A percentile compares a stretch with the other conserved stretches of the same genome.
These are phyloP conservation scores for Hippocampus guttulatus DNA, from an alignment of 2,113 vertebrate species.

Conservation along the genomic window DNA sequence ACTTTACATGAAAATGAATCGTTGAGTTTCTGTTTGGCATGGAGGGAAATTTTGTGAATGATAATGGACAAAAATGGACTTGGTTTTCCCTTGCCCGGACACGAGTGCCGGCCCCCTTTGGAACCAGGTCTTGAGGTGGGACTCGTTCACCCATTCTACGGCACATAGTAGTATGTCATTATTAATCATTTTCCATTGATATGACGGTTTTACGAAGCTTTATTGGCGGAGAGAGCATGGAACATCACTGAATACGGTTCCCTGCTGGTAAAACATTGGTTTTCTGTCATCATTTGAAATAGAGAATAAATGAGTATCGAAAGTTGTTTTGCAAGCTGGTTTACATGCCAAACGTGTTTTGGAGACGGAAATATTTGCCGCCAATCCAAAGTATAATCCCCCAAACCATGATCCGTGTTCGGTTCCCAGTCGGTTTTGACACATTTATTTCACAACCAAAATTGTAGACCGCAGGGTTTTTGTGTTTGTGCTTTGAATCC, in stretches of 20 bases:
- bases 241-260: no score
- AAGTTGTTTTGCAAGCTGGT: neutral
- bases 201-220: neutral
- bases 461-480: neutral
- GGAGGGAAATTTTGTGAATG: neutral
- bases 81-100: no score
- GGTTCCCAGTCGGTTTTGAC: neutral
- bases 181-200: no score
- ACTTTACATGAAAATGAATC: constrained; percentile 44
- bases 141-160: no score
- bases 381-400: neutral
- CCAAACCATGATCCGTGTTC: neutral
- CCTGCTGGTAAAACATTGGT: neutral
- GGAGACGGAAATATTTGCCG: neutral
- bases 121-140: no score
- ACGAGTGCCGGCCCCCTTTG: no score
- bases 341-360: neutral
- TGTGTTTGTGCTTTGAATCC: neutral
- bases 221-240: neutral
- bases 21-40: neutral
- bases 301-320: no score
- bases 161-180: no score
- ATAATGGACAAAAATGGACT: no score
- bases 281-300: no score
- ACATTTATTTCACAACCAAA: neutral